Evolutionary conservation across 2,888 invertebrate genomes (phyloP), one percentile per base, ranked within the genome.

Genomic region (Xanthostigma xanthostigma): DNA sequence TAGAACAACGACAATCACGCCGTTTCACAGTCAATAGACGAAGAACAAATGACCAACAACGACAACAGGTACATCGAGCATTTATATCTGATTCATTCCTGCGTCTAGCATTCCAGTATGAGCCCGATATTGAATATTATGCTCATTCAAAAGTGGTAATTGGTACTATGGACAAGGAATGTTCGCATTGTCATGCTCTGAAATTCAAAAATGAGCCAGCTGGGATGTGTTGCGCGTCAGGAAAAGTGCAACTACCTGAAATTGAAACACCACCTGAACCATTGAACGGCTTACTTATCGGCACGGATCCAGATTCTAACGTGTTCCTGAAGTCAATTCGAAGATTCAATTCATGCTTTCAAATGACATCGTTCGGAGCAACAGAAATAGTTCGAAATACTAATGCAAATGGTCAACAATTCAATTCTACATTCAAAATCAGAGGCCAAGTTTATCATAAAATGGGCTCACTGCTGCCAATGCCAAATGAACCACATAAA

Each of bases 41-140:
- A 42, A 55, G 53, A 55, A 43, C 13, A 54, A 51, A 46, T 53
- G 51, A 54, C 51, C 49, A 50, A 56, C 53, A 54, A 49, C 49
- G 53, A 35, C 52, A 55, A 51, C 54, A 53, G 42, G 50, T 50
- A 46, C 45, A 49, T 53, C 53, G 53, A 55, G 49, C 52, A 54
- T 56, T 56, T 52, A 56, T 50, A 53, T 53, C 52, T 36, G 49
- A 46, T 51, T 57, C 53, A 53, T 54, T 55, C 44, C 48, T 49
- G 11, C 53, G 52, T 50, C 53, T 56, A 45, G 56, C 55, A 53
- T 55, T 57, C 53, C 36, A 59, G 51, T 59, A 58, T 50, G 54
- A 57, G 53, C 54, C 55, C n/a, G 53, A 58, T 55, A 53, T 57
- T 56, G 47, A 58, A 55, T 56, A 57, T 53, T 56, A 46, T 17